A percentile compares a stretch with the other conserved stretches of the same genome.
Conservation (phyloP, 2,797 vertebrate species). For the Acipenser transmontanus region DNA sequence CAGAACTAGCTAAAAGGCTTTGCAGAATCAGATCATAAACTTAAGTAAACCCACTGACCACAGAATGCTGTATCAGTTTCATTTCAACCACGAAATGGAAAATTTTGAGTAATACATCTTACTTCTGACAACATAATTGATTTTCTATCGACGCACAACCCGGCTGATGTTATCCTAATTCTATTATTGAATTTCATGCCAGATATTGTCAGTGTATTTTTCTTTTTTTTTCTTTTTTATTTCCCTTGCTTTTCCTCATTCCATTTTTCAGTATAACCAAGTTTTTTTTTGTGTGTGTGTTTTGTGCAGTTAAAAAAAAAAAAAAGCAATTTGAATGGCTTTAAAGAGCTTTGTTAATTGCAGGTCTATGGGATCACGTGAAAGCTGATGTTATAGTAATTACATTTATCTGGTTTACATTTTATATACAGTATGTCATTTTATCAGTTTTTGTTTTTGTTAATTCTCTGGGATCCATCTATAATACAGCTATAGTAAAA, state of each 20-base stretch:
- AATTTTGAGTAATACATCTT: conserved; percentile 22
- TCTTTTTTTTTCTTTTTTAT: background rate
- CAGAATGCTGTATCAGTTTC: conserved; percentile 14
- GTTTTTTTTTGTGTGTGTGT: background rate
- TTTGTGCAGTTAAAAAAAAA: too few relatives aligned
- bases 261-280: background rate
- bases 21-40: conserved; percentile 22
- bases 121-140: conserved; percentile 30
- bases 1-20: conserved; percentile 27
- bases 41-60: conserved; percentile 23
- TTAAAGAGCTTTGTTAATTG: too few relatives aligned
- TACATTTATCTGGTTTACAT: too few relatives aligned
- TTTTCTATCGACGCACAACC: conserved; percentile 39
- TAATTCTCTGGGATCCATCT: too few relatives aligned
- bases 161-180: conserved; percentile 36
- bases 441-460: too few relatives aligned
- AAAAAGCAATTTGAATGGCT: too few relatives aligned
- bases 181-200: conserved; percentile 25
- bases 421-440: too few relatives aligned
- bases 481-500: too few relatives aligned
- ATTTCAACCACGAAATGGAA: conserved; percentile 13
- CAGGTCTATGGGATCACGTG: too few relatives aligned
- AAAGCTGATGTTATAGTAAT: too few relatives aligned
- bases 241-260: background rate
- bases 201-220: conserved; percentile 20